Percentiles rank a stretch among this genome's conserved stretches.
Evolutionary conservation across 2,113 vertebrate genomes (phyloP).

Genomic region (Rhadina sibilatrix): DNA sequence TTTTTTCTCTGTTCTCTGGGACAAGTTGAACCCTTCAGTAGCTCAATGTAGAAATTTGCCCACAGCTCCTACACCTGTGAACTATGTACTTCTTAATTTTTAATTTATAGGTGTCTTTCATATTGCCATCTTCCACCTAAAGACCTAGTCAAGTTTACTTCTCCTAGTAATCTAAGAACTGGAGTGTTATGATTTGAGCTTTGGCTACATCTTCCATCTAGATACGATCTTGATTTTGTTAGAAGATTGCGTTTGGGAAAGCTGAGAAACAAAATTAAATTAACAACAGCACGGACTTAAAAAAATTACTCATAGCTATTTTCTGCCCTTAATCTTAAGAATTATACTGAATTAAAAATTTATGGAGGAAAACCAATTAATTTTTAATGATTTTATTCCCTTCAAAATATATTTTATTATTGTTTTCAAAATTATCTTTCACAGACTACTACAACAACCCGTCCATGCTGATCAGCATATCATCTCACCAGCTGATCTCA

Average conservation of each 20-base stretch:
- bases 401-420: neutral
- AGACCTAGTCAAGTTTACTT: neutral
- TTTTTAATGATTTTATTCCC: neutral
- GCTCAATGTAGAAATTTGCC: neutral
- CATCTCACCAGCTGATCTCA: conserved; percentile 3
- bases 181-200: neutral
- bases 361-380: neutral
- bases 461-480: neutral
- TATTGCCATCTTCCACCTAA: neutral
- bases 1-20: neutral
- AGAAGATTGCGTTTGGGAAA: neutral
- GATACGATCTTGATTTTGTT: neutral
- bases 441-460: neutral
- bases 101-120: neutral
- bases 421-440: conserved; percentile 23
- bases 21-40: neutral
- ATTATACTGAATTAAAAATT: neutral
- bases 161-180: neutral
- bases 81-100: neutral
- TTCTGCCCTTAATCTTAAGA: neutral
- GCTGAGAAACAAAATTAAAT: neutral
- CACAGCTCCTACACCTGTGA: neutral
- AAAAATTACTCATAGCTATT: neutral
- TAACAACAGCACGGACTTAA: neutral
- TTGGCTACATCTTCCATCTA: neutral